Percentiles rank a stretch among this genome's conserved stretches.
phyloP scores from a whole-genome alignment of 2,113 vertebrate species.

The Amia ocellicauda region DNA sequence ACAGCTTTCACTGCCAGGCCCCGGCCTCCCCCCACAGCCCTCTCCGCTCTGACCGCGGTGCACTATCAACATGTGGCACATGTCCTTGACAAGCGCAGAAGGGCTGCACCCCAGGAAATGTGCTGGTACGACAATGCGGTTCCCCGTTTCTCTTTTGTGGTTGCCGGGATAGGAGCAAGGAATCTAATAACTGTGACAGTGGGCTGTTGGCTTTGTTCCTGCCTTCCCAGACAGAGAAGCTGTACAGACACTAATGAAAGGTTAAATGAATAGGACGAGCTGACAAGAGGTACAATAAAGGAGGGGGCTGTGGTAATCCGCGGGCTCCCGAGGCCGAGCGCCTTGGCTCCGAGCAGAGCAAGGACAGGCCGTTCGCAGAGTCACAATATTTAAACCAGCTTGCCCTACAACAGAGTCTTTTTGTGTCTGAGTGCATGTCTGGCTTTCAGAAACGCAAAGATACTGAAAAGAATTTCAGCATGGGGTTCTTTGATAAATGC shows the following conservation, averaged over 20 bases:
- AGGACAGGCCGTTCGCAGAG: constrained; percentile 77
- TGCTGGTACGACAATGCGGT: constrained; percentile 69
- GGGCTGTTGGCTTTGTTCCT: constrained; percentile 88
- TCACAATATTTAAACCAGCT: constrained; percentile 90
- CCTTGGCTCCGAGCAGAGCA: constrained; percentile 76
- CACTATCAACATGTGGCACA: constrained; percentile 91
- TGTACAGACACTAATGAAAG: constrained; percentile 95
- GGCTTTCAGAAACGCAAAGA: constrained; percentile 71
- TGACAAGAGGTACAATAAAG: constrained; percentile 96
- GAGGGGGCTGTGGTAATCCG: constrained; percentile 68
- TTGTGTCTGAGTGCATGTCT: constrained; percentile 67
- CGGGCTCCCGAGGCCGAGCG: constrained; percentile 75
- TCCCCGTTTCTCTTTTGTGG: constrained; percentile 76
- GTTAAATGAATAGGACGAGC: constrained; percentile 97
- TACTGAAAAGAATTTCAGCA: constrained; percentile 86
- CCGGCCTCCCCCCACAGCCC: constrained; percentile 63
- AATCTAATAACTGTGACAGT: constrained; percentile 99
- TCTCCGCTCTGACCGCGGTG: constrained; percentile 65
- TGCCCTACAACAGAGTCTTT: constrained; percentile 76
- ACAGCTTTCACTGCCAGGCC: constrained; percentile 64
- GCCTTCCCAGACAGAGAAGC: constrained; percentile 81
- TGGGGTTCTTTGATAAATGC: constrained; percentile 82
- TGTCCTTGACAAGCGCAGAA: constrained; percentile 88
- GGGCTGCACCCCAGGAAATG: constrained; percentile 74
- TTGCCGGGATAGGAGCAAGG: constrained; percentile 92